Conservation (phyloP, 2,113 vertebrate species). For the Suncus etruscus region DNA sequence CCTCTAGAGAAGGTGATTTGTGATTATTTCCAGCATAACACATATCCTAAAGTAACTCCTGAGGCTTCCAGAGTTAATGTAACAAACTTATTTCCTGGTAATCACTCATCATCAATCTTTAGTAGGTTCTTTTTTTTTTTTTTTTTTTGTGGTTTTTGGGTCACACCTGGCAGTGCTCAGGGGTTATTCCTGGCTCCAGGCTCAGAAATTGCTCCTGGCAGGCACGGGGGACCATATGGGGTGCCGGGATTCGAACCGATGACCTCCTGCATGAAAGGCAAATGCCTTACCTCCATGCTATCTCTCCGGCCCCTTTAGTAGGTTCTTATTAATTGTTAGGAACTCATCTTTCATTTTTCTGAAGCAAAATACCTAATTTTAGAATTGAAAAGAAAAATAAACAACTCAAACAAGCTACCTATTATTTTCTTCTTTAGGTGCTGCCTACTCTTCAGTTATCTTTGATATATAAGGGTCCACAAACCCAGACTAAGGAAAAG, state of each 20-base stretch:
- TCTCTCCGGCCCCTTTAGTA: no score
- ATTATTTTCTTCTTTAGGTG: neutral
- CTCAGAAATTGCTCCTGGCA: no score
- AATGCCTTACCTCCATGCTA: no score
- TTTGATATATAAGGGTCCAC: neutral
- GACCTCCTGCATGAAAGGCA: no score
- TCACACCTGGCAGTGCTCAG: no score
- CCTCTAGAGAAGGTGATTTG: neutral
- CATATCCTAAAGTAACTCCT: neutral
- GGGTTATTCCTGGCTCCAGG: no score
- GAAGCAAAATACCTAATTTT: neutral
- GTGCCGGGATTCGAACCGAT: no score
- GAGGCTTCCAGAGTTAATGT: neutral
- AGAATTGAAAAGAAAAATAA: neutral
- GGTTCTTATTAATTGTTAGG: neutral
- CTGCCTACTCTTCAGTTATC: neutral
- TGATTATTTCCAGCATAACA: neutral
- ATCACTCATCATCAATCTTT: neutral
- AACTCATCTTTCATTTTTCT: slow-evolving; percentile 18
- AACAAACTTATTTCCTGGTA: neutral
- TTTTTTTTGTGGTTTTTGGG: no score
- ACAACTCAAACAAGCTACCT: neutral
- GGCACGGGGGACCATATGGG: no score
- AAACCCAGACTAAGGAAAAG: neutral
- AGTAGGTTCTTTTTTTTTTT: neutral